A percentile compares a stretch with the other conserved stretches of the same genome.
phyloP scores from a whole-genome alignment of 2,797 vertebrate species.

The Vultur gryphus region DNA sequence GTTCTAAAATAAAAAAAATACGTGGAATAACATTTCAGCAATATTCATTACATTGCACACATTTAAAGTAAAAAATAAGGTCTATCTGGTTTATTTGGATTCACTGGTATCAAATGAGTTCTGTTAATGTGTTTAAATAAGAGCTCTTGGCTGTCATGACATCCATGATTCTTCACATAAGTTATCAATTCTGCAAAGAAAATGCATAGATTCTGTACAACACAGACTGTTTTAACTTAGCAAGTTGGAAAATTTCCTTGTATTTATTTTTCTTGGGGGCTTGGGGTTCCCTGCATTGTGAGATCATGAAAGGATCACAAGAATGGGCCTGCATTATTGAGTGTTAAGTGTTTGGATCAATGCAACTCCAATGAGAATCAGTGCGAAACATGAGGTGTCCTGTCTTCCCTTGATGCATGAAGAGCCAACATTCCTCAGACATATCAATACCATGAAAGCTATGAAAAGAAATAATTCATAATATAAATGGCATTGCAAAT shows the following conservation, averaged over 20 bases:
- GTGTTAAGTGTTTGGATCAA: background rate
- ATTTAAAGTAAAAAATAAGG: background rate
- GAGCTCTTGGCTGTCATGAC: background rate
- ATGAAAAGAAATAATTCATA: background rate
- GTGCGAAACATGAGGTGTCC: background rate
- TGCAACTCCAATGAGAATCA: background rate
- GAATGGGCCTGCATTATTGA: background rate
- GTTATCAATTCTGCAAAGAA: conserved; percentile 15
- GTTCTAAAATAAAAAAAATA: background rate
- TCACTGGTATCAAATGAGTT: background rate
- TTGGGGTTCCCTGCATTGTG: background rate
- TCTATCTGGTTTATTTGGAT: background rate
- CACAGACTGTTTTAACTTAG: background rate
- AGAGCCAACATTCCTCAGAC: background rate
- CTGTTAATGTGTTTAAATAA: conserved; percentile 3
- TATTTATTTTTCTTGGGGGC: background rate
- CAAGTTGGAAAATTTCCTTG: background rate
- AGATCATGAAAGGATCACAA: background rate
- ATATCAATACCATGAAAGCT: background rate
- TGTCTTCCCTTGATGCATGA: background rate
- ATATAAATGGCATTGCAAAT: background rate
- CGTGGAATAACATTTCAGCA: background rate
- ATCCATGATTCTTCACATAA: background rate
- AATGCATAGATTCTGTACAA: background rate
- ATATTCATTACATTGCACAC: background rate